phyloP scores from a whole-genome alignment of 2,888 invertebrate species.

The Chromoteleia sp. region DNA sequence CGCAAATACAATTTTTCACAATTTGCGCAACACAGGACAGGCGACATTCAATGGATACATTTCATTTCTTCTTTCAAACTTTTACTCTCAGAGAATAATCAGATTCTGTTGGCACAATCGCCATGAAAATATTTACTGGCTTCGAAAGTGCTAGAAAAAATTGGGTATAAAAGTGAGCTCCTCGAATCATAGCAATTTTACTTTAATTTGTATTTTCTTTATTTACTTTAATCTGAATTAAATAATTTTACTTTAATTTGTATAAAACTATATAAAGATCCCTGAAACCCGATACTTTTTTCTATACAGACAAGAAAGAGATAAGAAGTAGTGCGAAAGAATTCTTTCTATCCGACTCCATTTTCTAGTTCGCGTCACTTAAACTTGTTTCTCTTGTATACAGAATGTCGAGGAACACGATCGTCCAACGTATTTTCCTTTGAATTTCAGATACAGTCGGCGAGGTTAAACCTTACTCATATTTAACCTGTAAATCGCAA shows the following conservation, averaged over 20 bases:
- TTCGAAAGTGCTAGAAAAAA: constrained; percentile 2
- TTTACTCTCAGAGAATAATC: constrained; percentile 2
- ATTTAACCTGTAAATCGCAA: constrained; percentile 3
- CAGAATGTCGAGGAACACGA: constrained; percentile 6
- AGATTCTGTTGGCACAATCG: constrained; percentile 8
- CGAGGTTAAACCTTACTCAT: neutral
- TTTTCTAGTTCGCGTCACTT: constrained; percentile 31
- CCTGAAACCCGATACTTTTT: constrained; percentile 25
- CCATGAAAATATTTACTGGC: constrained; percentile 1
- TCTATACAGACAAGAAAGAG: neutral
- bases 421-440: neutral
- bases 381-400: constrained; percentile 3
- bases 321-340: constrained; percentile 5
- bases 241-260: constrained; percentile 18
- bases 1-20: constrained; percentile 16
- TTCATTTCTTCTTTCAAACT: constrained; percentile 15
- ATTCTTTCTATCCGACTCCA: constrained; percentile 15
- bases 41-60: neutral
- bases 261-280: constrained; percentile 25
- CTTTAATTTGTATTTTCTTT: constrained; percentile 12
- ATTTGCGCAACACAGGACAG: neutral
- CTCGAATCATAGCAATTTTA: neutral
- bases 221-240: constrained; percentile 3
- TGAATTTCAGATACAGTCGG: neutral
- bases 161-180: neutral